A percentile compares a stretch with the other conserved stretches of the same genome.
Evolutionary conservation across 2,797 vertebrate genomes (phyloP).

Genomic region (Florisuga fusca): DNA sequence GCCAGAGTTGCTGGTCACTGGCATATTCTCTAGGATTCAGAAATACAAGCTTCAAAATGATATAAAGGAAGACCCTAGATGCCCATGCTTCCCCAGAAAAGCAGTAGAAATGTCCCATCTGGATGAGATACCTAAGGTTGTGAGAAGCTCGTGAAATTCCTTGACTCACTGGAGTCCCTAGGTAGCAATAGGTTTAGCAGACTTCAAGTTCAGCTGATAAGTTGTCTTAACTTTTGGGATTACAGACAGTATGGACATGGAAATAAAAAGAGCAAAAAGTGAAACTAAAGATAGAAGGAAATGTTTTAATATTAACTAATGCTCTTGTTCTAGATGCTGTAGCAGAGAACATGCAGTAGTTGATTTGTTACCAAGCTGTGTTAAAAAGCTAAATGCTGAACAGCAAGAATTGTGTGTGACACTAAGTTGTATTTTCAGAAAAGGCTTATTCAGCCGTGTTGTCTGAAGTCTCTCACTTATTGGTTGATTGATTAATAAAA

Average conservation of each 20-base stretch:
- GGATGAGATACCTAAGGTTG: not conserved
- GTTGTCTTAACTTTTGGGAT: not conserved
- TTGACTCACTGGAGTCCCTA: not conserved
- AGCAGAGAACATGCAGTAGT: not conserved
- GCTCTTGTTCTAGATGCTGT: not conserved
- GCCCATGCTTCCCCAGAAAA: not conserved
- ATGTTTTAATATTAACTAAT: not conserved
- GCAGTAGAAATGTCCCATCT: not conserved
- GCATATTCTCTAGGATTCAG: not conserved
- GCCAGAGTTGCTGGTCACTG: not conserved
- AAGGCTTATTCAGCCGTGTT: not conserved
- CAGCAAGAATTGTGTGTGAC: not conserved
- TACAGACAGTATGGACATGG: not conserved
- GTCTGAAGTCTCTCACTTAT: not conserved
- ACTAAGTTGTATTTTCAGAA: not conserved
- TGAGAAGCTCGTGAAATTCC: not conserved
- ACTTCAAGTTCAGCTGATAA: not conserved
- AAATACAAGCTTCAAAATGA: not conserved
- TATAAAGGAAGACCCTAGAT: not conserved
- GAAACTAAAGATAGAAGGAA: not conserved
- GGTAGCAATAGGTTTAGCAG: not conserved
- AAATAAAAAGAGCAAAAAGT: not conserved
- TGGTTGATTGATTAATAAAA: constrained; percentile 2
- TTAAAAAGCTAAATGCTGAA: not conserved
- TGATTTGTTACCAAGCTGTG: not conserved